Evolutionary conservation across 1,140 invertebrate species (phyloP).

Genomic region (Ectropis grisescens): DNA sequence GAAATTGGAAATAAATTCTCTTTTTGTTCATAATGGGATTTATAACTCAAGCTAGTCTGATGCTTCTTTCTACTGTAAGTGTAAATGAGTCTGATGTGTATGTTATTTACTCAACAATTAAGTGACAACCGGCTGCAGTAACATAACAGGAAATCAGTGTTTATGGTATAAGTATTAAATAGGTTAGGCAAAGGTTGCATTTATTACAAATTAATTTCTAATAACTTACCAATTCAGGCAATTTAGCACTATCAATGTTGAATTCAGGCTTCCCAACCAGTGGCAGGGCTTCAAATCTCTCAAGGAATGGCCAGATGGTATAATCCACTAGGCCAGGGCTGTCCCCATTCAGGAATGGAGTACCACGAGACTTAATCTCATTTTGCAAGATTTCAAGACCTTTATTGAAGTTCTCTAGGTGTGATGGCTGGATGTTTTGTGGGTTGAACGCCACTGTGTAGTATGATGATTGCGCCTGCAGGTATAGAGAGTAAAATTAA

Average conservation of each 20-base stretch:
- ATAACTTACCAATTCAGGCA: slow-evolving; percentile 44
- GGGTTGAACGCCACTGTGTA: slow-evolving; percentile 55
- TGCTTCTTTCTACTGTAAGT: too few species aligned
- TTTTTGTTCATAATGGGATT: too few species aligned
- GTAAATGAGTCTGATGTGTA: too few species aligned
- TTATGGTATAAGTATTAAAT: too few species aligned
- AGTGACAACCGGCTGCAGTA: too few species aligned
- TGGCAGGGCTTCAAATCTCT: slow-evolving; percentile 75
- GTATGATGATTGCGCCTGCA: slow-evolving; percentile 50
- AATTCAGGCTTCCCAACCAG: slow-evolving; percentile 72
- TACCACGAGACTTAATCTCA: slow-evolving; percentile 75
- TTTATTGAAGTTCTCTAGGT: slow-evolving; percentile 40
- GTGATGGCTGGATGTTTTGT: slow-evolving; percentile 24
- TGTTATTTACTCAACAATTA: too few species aligned
- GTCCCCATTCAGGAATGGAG: slow-evolving; percentile 77
- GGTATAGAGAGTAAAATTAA: neutral
- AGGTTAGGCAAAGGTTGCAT: too few species aligned
- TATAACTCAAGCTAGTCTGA: too few species aligned
- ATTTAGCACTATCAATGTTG: slow-evolving; percentile 57
- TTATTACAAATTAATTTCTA: too few species aligned
- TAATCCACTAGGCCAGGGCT: slow-evolving; percentile 84
- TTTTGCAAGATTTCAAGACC: slow-evolving; percentile 77
- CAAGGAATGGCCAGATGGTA: slow-evolving; percentile 92
- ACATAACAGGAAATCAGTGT: too few species aligned
- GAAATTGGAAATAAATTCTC: too few species aligned